phyloP scores from a whole-genome alignment of 1,140 invertebrate genomes.

The Euura lappo region DNA sequence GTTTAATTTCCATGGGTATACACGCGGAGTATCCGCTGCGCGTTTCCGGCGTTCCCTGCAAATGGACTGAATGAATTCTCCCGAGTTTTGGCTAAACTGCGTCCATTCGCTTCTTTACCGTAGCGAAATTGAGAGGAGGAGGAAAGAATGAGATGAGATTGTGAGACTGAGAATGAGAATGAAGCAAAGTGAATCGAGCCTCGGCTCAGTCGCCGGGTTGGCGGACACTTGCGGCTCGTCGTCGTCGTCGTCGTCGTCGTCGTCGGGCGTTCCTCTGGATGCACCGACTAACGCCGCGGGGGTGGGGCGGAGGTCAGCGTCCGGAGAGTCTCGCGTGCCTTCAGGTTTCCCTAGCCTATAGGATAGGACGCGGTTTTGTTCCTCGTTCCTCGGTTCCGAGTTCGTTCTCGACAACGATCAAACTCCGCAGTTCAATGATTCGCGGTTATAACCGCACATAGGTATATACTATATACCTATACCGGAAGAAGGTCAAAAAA shows the following conservation, averaged over 20 bases:
- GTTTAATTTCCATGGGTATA: neutral
- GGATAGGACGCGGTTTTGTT: slow-evolving; percentile 14
- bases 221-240: slow-evolving; percentile 15
- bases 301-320: slow-evolving; percentile 51
- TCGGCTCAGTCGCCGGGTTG: neutral
- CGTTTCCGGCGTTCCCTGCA: neutral
- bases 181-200: too few relatives aligned
- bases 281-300: slow-evolving; percentile 17
- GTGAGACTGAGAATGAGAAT: slow-evolving; percentile 8
- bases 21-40: too few relatives aligned
- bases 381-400: slow-evolving; percentile 27
- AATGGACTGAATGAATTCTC: too few relatives aligned
- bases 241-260: slow-evolving; percentile 16
- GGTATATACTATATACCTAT: too few relatives aligned
- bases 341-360: slow-evolving; percentile 26
- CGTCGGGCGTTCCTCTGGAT: slow-evolving; percentile 23
- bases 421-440: neutral
- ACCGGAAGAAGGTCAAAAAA: too few relatives aligned
- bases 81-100: too few relatives aligned
- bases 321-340: slow-evolving; percentile 45
- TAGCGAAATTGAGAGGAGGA: neutral
- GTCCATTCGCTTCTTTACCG: too few relatives aligned
- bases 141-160: slow-evolving; percentile 21
- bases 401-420: slow-evolving; percentile 3
- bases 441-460: too few relatives aligned